Conservation (phyloP, 1,140 invertebrate species). For the Brachionus angularis region DNA sequence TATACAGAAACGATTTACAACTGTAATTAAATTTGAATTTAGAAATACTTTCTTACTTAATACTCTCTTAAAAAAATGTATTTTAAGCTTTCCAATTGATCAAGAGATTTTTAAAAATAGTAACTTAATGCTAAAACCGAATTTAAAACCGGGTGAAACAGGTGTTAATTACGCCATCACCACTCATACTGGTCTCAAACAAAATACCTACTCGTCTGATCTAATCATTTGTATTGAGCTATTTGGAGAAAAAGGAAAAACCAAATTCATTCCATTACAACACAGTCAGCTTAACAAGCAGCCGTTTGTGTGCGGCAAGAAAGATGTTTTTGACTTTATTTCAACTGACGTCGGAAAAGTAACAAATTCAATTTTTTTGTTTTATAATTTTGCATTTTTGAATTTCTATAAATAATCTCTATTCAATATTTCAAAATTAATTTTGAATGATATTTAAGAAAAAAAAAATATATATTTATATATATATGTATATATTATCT, state of each 20-base stretch:
- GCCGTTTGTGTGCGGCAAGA: constrained; percentile 26
- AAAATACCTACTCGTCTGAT: constrained; percentile 6
- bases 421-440: no score
- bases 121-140: neutral
- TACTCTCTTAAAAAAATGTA: constrained; percentile 30
- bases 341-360: constrained; percentile 26
- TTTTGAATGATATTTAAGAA: no score
- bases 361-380: neutral
- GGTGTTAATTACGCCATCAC: constrained; percentile 26
- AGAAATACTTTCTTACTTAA: constrained; percentile 1
- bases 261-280: neutral
- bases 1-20: neutral
- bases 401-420: no score
- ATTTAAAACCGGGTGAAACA: constrained; percentile 31
- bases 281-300: constrained; percentile 40
- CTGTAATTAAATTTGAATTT: constrained; percentile 6
- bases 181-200: constrained; percentile 25
- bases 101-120: neutral
- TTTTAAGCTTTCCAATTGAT: constrained; percentile 24
- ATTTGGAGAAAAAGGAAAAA: constrained; percentile 30
- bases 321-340: constrained; percentile 33
- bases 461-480: no score
- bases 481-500: no score
- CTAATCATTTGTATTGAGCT: constrained; percentile 8
- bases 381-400: neutral